A percentile compares a stretch with the other conserved stretches of the same genome.
phyloP scores from a whole-genome alignment of 2,888 invertebrate species.

The Eupithecia inturbata region DNA sequence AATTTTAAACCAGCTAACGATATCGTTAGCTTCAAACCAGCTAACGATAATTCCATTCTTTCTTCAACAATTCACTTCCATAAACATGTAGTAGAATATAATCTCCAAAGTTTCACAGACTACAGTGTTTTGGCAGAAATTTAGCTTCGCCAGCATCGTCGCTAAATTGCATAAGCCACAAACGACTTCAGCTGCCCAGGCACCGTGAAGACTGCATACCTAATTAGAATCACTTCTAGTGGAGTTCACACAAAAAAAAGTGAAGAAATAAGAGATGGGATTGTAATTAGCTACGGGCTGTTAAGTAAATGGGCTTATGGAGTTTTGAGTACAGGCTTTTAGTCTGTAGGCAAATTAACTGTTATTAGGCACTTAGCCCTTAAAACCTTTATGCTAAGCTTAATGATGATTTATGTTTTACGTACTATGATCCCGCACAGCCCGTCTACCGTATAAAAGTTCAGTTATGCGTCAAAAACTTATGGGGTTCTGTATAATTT shows the following conservation, averaged over 20 bases:
- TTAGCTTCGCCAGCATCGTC: slow-evolving; percentile 12
- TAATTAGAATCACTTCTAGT: slow-evolving; percentile 43
- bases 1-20: no score
- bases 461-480: background rate
- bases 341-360: slow-evolving; percentile 7
- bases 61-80: background rate
- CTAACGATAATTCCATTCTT: background rate
- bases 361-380: slow-evolving; percentile 4
- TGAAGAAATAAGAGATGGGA: slow-evolving; percentile 29
- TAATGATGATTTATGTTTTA: slow-evolving; percentile 3
- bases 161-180: slow-evolving; percentile 30
- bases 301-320: slow-evolving; percentile 16
- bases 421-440: background rate
- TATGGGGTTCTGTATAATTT: background rate
- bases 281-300: slow-evolving; percentile 34
- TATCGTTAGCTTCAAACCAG: background rate
- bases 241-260: slow-evolving; percentile 28
- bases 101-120: slow-evolving; percentile 7
- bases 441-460: background rate
- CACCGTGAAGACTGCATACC: slow-evolving; percentile 39
- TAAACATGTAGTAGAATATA: background rate
- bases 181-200: slow-evolving; percentile 32
- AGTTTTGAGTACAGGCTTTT: slow-evolving; percentile 4
- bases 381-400: background rate
- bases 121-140: slow-evolving; percentile 19